A percentile compares a stretch with the other conserved stretches of the same genome.
Evolutionary conservation across 2,888 invertebrate species (phyloP).

Genomic region (Tachystola acroxantha): DNA sequence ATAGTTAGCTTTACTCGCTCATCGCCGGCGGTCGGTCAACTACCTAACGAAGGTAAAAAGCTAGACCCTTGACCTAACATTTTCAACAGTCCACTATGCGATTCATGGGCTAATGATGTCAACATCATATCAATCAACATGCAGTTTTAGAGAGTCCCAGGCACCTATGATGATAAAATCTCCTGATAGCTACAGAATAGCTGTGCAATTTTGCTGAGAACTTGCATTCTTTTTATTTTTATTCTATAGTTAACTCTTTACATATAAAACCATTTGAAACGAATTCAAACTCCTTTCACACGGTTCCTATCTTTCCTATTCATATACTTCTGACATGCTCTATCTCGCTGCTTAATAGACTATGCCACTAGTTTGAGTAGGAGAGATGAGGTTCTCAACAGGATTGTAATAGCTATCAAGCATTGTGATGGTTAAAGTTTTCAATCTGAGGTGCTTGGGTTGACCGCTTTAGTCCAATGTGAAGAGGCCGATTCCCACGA

Average conservation of each 20-base stretch:
- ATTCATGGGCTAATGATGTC: no score
- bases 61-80: no score
- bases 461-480: slow-evolving; percentile 11
- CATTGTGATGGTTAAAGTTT: slow-evolving; percentile 70
- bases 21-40: no score
- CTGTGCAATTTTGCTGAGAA: slow-evolving; percentile 28
- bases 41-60: no score
- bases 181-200: slow-evolving; percentile 45
- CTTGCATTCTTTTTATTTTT: slow-evolving; percentile 1
- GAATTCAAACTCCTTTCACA: slow-evolving; percentile 19
- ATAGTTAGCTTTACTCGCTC: no score
- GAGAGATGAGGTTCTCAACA: slow-evolving; percentile 23
- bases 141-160: no score
- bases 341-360: slow-evolving; percentile 15
- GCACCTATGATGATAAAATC: slow-evolving; percentile 46
- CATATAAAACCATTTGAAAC: slow-evolving; percentile 22
- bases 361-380: slow-evolving; percentile 21
- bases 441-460: slow-evolving; percentile 60
- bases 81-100: no score
- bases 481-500: no score
- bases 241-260: background rate
- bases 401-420: slow-evolving; percentile 37
- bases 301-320: slow-evolving; percentile 12
- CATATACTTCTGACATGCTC: slow-evolving; percentile 28
- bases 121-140: no score